Conservation (phyloP, 2,888 invertebrate genomes). For the Pollenia griseotomentosa region DNA sequence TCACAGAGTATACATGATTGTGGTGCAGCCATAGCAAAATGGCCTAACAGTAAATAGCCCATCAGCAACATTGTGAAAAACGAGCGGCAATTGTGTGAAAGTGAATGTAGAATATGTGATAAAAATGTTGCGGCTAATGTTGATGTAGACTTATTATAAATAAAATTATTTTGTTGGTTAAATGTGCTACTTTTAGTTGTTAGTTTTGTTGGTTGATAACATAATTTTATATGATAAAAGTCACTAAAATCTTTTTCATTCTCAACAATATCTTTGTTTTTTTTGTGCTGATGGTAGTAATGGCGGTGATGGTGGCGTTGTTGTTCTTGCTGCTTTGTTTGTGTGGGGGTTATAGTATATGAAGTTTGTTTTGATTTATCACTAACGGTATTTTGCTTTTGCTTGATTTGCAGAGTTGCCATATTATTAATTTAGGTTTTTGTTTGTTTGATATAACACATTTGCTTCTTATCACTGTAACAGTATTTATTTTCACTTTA, state of each 20-base stretch:
- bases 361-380: slow-evolving; percentile 49
- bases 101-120: slow-evolving; percentile 58
- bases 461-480: slow-evolving; percentile 45
- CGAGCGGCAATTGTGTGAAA: slow-evolving; percentile 38
- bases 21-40: slow-evolving; percentile 76
- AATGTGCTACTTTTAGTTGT: slow-evolving; percentile 48
- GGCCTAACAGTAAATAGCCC: slow-evolving; percentile 53
- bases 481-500: neutral
- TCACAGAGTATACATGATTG: slow-evolving; percentile 81
- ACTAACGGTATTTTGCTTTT: slow-evolving; percentile 20
- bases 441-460: slow-evolving; percentile 5
- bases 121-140: slow-evolving; percentile 31
- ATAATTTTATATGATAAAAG: slow-evolving; percentile 68
- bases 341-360: slow-evolving; percentile 13
- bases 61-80: slow-evolving; percentile 31
- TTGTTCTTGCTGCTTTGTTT: slow-evolving; percentile 6
- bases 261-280: slow-evolving; percentile 17
- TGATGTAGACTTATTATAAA: slow-evolving; percentile 35
- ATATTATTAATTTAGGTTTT: slow-evolving; percentile 43
- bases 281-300: slow-evolving; percentile 22
- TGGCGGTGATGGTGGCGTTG: slow-evolving; percentile 7
- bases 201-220: slow-evolving; percentile 54
- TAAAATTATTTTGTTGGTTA: slow-evolving; percentile 57
- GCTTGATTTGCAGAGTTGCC: slow-evolving; percentile 46
- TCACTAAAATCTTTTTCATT: slow-evolving; percentile 30